Conservation (phyloP, 1,140 invertebrate genomes). For the Drosophila littoralis region DNA sequence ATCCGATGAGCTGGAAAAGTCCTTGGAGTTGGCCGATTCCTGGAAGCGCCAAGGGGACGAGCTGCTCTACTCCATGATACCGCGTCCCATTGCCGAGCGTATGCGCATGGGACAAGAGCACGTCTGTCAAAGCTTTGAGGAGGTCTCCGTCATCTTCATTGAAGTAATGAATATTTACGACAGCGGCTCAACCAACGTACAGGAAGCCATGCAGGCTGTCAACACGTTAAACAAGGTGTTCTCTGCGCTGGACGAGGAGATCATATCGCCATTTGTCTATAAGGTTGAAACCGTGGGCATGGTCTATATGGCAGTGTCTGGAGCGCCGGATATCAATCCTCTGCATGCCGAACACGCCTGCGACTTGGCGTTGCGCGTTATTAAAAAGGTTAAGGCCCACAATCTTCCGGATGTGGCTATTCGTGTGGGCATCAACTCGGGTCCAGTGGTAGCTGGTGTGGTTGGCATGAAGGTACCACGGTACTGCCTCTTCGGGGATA, state of each 20-base stretch:
- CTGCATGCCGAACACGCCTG: conserved; percentile 93
- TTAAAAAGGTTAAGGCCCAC: conserved; percentile 87
- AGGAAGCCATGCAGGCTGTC: conserved; percentile 92
- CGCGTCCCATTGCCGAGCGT: conserved; percentile 88
- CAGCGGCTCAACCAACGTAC: conserved; percentile 84
- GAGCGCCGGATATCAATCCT: conserved; percentile 90
- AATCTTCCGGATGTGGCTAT: conserved; percentile 87
- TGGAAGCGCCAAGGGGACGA: conserved; percentile 95
- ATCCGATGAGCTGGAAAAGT: conserved; percentile 90
- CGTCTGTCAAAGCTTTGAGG: conserved; percentile 88
- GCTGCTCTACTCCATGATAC: conserved; percentile 97
- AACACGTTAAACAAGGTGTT: conserved; percentile 94
- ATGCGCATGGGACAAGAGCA: conserved; percentile 88
- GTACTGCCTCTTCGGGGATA: conserved; percentile 94
- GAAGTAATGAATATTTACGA: conserved; percentile 84
- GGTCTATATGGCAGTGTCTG: conserved; percentile 94
- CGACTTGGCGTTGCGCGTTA: conserved; percentile 89
- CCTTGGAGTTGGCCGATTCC: conserved; percentile 89
- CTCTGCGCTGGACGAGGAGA: conserved; percentile 89
- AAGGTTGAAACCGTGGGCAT: conserved; percentile 95
- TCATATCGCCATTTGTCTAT: conserved; percentile 77
- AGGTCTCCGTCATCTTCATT: conserved; percentile 86
- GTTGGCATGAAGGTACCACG: conserved; percentile 90
- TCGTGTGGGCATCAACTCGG: conserved; percentile 90
- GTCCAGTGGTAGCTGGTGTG: conserved; percentile 91